These are phyloP conservation scores for Dendrocincla fuliginosa DNA, from an alignment of 2,797 vertebrate genomes.

Conservation along the genomic window DNA sequence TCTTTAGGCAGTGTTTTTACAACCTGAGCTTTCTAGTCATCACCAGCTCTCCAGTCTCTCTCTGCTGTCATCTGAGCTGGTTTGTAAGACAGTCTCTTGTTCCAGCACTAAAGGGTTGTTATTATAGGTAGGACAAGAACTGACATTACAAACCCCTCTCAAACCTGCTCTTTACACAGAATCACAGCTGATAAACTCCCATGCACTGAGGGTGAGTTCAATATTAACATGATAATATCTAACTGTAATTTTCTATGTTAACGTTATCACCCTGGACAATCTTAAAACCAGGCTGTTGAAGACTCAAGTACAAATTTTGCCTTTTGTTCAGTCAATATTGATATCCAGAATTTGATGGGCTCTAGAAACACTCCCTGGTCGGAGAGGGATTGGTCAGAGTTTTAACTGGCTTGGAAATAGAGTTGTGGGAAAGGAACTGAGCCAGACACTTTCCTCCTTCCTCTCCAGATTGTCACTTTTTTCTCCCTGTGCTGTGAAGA, in stretches of 20 bases:
- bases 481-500: background rate
- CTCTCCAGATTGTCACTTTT: background rate
- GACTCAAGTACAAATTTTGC: background rate
- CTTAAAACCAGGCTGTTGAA: background rate
- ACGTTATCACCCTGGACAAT: background rate
- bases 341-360: background rate
- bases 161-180: background rate
- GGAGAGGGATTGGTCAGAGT: background rate
- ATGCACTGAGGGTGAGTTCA: background rate
- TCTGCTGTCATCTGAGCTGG: conserved; percentile 11
- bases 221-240: background rate
- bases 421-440: background rate
- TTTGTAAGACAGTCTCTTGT: conserved; percentile 8
- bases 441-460: background rate
- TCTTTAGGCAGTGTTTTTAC: background rate
- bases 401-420: background rate
- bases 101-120: conserved; percentile 25
- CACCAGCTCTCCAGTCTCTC: background rate
- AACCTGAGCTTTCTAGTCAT: background rate
- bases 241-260: background rate
- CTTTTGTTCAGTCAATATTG: background rate
- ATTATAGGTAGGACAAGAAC: background rate
- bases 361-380: background rate
- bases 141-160: background rate
- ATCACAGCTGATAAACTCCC: background rate